Evolutionary conservation across 2,113 vertebrate species (phyloP).

Genomic region (Otis tarda): DNA sequence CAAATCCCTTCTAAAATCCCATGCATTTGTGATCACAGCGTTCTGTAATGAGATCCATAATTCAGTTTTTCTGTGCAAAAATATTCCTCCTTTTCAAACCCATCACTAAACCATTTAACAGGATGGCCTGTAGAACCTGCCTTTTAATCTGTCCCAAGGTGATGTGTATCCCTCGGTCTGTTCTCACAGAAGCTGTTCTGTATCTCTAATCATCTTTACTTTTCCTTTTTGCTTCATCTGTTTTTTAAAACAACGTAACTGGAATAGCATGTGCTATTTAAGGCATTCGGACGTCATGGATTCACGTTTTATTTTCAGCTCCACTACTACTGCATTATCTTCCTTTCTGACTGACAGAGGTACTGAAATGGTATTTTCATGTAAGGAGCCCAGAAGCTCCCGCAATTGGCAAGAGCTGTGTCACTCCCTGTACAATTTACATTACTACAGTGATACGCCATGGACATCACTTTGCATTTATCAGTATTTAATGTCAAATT

Average conservation of each 20-base stretch:
- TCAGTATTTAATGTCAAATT: background rate
- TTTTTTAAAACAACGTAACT: background rate
- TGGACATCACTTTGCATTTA: background rate
- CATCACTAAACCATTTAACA: background rate
- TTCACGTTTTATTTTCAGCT: background rate
- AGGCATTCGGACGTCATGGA: background rate
- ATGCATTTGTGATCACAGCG: background rate
- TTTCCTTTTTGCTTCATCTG: background rate
- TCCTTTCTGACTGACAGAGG: background rate
- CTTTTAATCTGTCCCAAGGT: background rate
- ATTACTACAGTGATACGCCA: background rate
- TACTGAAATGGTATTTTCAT: background rate
- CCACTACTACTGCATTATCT: background rate
- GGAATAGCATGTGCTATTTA: background rate
- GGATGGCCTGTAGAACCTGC: background rate
- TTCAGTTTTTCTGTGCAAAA: background rate
- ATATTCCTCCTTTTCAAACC: background rate
- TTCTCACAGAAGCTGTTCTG: background rate
- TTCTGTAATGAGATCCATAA: background rate
- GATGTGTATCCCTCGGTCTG: accelerated
- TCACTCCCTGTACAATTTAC: background rate
- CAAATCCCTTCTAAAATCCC: background rate
- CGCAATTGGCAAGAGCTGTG: background rate
- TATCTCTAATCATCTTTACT: background rate
- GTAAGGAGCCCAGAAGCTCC: background rate